Evolutionary conservation across 2,797 vertebrate genomes (phyloP), one percentile per base, ranked within the genome.

Genomic region (Enteromius unitaeniatus): DNA sequence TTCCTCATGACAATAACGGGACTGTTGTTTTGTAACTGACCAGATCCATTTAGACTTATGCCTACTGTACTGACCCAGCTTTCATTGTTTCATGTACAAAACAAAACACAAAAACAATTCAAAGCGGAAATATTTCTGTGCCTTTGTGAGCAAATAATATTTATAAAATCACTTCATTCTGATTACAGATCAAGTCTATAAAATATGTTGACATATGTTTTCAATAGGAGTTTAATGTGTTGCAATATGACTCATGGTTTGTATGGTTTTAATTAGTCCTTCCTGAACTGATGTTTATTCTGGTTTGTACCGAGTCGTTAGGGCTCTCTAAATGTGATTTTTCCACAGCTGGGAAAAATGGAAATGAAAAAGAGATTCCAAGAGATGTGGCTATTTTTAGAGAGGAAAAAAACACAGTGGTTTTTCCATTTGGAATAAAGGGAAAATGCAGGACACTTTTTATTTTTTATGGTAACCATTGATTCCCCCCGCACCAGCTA

Each of bases 1-100:
- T 76, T 31, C 68, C 10, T 64, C 65, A 69, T 53, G 34, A 78
- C 73, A 26, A n/a, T 79, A 84, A 76, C 55, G 9, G 28, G 23
- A 51, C 55, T 76, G 72, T 47, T n/a, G 47, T 31, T 65, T 75
- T 81, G 23, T n/a, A 34, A 49, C 53, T 58, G 49, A 69, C 34
- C 49, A 62, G 74, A 70, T 81, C 40, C 70, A 68, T 10, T 42
- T 78, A 37, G n/a, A 17, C 37, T 3, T 70, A 15, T 14, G 47
- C 47, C 47, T 14, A 31, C 23, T 58, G 45, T 53, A 47, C 3
- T 34, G 58, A 64, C 58, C 26, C 19, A 47, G 14, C 42, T 3
- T 60, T 72, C 13, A 49, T 34, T 64, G 42, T 74, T 81, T 51
- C 17, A 10, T 19, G 28, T 60, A 40, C 42, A 74, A 4, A 51